phyloP scores from a whole-genome alignment of 2,888 invertebrate species.

The Drosophila paramelanica region DNA sequence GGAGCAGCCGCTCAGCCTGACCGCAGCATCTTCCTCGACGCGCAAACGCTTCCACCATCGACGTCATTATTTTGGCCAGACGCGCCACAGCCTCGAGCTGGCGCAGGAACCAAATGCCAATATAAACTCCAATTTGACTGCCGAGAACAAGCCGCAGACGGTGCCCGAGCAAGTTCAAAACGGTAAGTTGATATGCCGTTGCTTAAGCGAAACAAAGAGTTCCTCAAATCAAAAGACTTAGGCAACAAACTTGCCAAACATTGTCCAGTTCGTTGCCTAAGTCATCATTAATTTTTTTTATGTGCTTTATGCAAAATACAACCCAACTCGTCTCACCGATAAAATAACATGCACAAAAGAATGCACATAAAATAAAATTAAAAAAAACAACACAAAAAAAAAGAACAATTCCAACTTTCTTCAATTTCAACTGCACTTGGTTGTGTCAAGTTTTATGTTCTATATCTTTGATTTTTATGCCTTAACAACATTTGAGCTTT shows the following conservation, averaged over 20 bases:
- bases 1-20: constrained; percentile 73
- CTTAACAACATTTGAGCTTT: neutral
- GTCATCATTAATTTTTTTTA: constrained; percentile 36
- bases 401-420: constrained; percentile 8
- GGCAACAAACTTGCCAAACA: constrained; percentile 31
- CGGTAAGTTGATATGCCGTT: constrained; percentile 57
- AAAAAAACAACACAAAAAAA: constrained; percentile 1
- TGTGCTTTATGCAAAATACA: constrained; percentile 29
- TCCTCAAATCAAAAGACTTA: constrained; percentile 31
- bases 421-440: constrained; percentile 11
- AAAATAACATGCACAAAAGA: constrained; percentile 7
- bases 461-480: neutral
- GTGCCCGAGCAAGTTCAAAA: constrained; percentile 64
- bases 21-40: constrained; percentile 77
- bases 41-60: constrained; percentile 85
- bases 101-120: constrained; percentile 32
- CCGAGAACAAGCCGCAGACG: constrained; percentile 31
- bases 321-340: neutral
- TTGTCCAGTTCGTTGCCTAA: constrained; percentile 49
- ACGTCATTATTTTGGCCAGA: constrained; percentile 80
- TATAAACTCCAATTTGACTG: constrained; percentile 38
- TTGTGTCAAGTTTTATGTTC: constrained; percentile 9
- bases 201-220: neutral
- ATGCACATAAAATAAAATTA: constrained; percentile 22
- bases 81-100: constrained; percentile 67